Evolutionary conservation across 2,113 vertebrate species (phyloP).

Genomic region (Leucosticte australis): DNA sequence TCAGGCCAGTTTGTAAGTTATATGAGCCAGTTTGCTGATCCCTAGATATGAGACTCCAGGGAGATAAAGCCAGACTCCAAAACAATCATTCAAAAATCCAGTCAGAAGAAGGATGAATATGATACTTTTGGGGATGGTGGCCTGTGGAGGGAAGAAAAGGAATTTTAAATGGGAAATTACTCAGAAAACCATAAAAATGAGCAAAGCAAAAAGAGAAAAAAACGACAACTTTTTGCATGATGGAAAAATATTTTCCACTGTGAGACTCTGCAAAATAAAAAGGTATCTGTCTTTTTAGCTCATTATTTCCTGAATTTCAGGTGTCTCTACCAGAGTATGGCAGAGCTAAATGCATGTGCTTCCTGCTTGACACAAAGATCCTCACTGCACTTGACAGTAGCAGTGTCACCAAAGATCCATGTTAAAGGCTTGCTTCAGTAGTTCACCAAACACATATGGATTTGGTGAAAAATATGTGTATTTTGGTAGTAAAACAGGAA

Average conservation of each 20-base stretch:
- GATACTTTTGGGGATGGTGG: conserved; percentile 52
- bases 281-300: background rate
- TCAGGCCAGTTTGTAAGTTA: conserved; percentile 43
- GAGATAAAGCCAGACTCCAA: conserved; percentile 59
- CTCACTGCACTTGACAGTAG: accelerated
- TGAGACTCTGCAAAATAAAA: background rate
- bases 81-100: conserved; percentile 55
- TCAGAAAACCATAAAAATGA: conserved; percentile 38
- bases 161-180: conserved; percentile 47
- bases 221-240: background rate
- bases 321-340: background rate
- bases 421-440: background rate
- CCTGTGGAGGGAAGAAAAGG: conserved; percentile 44
- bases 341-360: background rate
- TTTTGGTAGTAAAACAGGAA: background rate
- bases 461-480: background rate
- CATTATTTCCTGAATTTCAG: background rate
- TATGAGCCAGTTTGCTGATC: conserved; percentile 53
- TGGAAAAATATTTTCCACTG: background rate
- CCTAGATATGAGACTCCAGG: conserved; percentile 53
- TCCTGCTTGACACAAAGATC: background rate
- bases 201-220: background rate
- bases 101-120: conserved; percentile 49
- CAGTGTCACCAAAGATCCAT: background rate
- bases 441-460: background rate